Base-by-base conservation (phyloP, 1,140 invertebrate genomes). In the Euwallacea fornicatus region DNA sequence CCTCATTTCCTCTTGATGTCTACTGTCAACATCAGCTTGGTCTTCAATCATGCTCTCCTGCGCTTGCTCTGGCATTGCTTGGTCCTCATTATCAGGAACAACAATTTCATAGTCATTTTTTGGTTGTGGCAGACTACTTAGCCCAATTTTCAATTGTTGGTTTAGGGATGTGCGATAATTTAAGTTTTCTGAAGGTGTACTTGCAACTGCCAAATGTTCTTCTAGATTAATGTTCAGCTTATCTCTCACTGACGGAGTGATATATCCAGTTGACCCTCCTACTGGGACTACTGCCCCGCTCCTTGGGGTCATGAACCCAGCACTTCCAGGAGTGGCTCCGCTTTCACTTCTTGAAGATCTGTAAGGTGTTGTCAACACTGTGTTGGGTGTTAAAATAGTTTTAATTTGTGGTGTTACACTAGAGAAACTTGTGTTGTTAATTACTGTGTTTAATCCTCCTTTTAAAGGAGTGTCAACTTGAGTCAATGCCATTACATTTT, bases 81-180 rank as follows among this genome's bases (percentile, higher is more conserved):
- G 85, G 33, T 86, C 84, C 75, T 96, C 93, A 47, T 93, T 88
- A 72, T 97, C 94, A 0, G 96, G 95, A 8, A 98, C 91, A 53
- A 99, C 96, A 79, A 99, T 98, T 83, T 99, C 97, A 83, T 97
- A 99, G 83, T 99, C 97, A 82, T 99, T 99, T 71, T 92, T 91
- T 0, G 98, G 98, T 41, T 87, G 80, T 6, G 98, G 98, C 66
- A 99, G 83, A 8, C 89, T 83, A 43, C 88, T 89, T 10, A 99
- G 82, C 1, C 91, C 91, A 66, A 88, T 86, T 55, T 88, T 86
- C 8, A 99, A 84, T 54, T 93, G 88, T 56, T 92, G 88, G 77
- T 89, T 90, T 7, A 88, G 4, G 9, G 74, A 72, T 80, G 89
- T 89, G 54, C 91, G 89, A 76, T 88, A 84, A 56, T 87, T 87